These are phyloP conservation scores for Halocaridina rubra DNA, from an alignment of 2,888 invertebrate species.

Conservation along the genomic window DNA sequence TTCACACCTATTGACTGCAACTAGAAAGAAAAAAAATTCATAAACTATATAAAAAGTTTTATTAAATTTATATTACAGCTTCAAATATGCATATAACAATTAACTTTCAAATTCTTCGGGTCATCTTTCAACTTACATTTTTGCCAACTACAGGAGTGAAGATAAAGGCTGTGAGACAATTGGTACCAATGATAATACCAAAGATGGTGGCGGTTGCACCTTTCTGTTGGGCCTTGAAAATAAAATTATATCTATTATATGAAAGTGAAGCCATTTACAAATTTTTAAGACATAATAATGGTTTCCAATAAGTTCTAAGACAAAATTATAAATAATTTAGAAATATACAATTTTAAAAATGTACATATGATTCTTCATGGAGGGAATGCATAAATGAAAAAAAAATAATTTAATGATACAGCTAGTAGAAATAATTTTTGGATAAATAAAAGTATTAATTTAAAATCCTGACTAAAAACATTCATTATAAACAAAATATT, in stretches of 20 bases:
- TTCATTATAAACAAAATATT: neutral
- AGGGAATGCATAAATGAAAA: no score
- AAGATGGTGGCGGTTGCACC: constrained; percentile 65
- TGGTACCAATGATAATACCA: constrained; percentile 66
- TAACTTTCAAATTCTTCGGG: neutral
- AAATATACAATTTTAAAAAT: no score
- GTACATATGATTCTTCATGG: no score
- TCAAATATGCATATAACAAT: neutral
- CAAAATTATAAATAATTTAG: no score
- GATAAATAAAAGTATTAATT: no score
- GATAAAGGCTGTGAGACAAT: constrained; percentile 66
- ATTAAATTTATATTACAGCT: neutral
- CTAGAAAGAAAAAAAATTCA: constrained; percentile 35
- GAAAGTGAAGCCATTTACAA: no score
- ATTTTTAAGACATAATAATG: no score
- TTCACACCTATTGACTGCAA: constrained; percentile 64
- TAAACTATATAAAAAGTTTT: neutral
- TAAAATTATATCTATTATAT: neutral
- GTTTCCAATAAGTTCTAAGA: no score
- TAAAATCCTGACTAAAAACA: no score
- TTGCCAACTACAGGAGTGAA: constrained; percentile 66
- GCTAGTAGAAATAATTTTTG: no score
- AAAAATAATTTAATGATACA: no score
- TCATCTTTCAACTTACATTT: constrained; percentile 64
- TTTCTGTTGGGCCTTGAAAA: constrained; percentile 65